phyloP scores from a whole-genome alignment of 2,113 vertebrate genomes.

The Albula goreensis region DNA sequence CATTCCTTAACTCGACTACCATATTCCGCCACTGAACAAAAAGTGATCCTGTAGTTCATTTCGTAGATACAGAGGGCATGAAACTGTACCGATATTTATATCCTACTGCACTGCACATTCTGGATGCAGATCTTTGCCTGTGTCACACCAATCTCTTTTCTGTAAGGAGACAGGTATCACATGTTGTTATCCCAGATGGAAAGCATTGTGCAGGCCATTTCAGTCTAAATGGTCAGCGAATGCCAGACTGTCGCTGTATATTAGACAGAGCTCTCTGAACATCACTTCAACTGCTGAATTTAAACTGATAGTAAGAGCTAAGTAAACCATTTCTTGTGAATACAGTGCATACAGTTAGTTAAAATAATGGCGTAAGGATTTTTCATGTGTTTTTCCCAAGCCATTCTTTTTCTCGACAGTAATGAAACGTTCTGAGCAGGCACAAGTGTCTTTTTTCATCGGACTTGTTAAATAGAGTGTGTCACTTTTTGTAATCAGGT shows the following conservation, averaged over 20 bases:
- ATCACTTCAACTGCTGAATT: too few relatives aligned
- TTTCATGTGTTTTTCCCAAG: background rate
- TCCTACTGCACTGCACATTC: slow-evolving; percentile 20
- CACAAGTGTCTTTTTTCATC: too few relatives aligned
- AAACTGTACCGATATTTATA: background rate
- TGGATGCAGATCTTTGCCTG: background rate
- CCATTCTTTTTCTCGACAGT: background rate
- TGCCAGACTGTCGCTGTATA: too few relatives aligned
- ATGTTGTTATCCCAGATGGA: background rate
- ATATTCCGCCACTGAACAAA: background rate
- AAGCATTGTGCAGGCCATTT: background rate
- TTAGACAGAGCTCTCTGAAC: too few relatives aligned
- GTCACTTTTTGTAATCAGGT: too few relatives aligned
- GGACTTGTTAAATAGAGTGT: too few relatives aligned
- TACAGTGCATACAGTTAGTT: background rate
- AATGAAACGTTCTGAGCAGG: background rate
- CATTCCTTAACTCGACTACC: background rate
- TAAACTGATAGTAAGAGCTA: background rate
- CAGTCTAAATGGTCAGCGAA: too few relatives aligned
- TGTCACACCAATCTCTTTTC: background rate
- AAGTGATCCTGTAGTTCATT: background rate
- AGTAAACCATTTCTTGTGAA: slow-evolving; percentile 1
- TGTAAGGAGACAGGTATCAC: background rate
- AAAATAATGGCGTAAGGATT: background rate
- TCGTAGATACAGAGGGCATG: background rate